Percentiles rank a stretch among this genome's conserved stretches.
These are phyloP conservation scores for Zosterops lateralis DNA, from an alignment of 2,113 vertebrate species.

Conservation along the genomic window DNA sequence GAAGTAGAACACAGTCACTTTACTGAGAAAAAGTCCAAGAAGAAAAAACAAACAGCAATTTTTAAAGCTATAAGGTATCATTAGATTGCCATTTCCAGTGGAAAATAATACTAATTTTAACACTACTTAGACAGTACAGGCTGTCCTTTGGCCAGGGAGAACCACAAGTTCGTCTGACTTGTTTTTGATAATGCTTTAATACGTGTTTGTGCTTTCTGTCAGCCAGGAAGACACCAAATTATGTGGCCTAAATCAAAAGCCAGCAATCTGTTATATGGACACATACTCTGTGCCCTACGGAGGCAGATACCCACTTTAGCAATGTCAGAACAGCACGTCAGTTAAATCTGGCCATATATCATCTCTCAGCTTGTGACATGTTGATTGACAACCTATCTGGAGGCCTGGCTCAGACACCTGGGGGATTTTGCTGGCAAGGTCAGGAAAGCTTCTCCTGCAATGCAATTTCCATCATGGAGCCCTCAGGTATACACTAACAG, in stretches of 20 bases:
- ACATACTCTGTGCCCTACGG: not conserved
- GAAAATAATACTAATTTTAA: not conserved
- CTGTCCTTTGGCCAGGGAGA: not conserved
- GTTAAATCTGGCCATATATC: not conserved
- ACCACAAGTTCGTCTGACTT: not conserved
- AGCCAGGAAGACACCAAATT: not conserved
- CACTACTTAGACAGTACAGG: not conserved
- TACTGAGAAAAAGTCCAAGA: not conserved
- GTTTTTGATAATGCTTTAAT: not conserved
- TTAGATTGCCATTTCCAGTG: not conserved
- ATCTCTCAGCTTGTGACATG: not conserved
- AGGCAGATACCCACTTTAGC: not conserved
- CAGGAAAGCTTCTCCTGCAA: not conserved
- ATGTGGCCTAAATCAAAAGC: not conserved
- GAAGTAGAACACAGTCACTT: not conserved
- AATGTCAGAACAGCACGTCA: not conserved
- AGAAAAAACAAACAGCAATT: not conserved
- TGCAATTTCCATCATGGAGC: not conserved
- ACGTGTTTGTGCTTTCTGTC: not conserved
- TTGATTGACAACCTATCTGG: not conserved
- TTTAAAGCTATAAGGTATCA: not conserved
- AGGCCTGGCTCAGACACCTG: not conserved
- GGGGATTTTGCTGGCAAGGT: not conserved
- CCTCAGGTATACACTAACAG: accelerated
- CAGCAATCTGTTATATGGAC: not conserved